These are phyloP conservation scores for Schizopygopsis pylzovi DNA, from an alignment of 2,797 vertebrate genomes.

Conservation along the genomic window DNA sequence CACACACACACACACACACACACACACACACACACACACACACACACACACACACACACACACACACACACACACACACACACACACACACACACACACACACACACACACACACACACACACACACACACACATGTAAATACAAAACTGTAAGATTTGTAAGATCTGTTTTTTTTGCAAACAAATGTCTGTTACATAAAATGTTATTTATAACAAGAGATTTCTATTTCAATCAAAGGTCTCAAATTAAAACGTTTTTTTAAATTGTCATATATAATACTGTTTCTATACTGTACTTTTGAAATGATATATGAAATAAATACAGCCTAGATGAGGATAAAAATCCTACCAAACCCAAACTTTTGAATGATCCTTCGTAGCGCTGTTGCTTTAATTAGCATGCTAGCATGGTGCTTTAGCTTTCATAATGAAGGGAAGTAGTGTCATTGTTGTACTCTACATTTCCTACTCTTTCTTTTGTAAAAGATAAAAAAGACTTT, in stretches of 20 bases:
- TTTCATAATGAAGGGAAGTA: not conserved
- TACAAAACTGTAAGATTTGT: too few relatives aligned
- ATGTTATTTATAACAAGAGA: not conserved
- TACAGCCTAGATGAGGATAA: not conserved
- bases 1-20: too few relatives aligned
- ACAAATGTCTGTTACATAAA: too few relatives aligned
- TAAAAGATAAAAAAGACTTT: constrained; percentile 7
- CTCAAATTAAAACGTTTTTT: not conserved
- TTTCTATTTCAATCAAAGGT: not conserved
- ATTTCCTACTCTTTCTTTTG: not conserved
- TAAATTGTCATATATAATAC: not conserved
- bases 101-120: too few relatives aligned
- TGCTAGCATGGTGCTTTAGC: not conserved
- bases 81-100: too few relatives aligned
- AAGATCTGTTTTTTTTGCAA: not conserved
- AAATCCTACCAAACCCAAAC: not conserved
- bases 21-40: too few relatives aligned
- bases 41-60: too few relatives aligned
- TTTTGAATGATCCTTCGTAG: not conserved
- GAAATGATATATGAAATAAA: not conserved
- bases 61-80: too few relatives aligned
- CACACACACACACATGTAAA: too few relatives aligned
- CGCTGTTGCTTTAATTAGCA: not conserved
- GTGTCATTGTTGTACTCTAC: not conserved
- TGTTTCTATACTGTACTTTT: not conserved